Evolutionary conservation across 2,113 vertebrate genomes (phyloP).

Genomic region (Suricata suricatta): DNA sequence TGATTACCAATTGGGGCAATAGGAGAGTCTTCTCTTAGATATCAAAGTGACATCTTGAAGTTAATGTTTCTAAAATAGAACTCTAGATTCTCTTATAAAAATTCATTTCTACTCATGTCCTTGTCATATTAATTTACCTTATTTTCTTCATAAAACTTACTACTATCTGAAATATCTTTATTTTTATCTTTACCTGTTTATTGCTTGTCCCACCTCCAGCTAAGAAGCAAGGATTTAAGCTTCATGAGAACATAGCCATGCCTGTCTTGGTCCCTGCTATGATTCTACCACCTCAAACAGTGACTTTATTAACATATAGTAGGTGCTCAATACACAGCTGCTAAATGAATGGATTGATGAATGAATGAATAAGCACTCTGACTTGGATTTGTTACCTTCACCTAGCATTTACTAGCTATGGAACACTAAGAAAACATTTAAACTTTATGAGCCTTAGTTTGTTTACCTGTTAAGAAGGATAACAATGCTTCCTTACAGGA

Average conservation of each 20-base stretch:
- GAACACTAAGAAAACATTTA: not conserved
- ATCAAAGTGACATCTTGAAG: not conserved
- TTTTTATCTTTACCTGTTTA: not conserved
- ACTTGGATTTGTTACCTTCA: not conserved
- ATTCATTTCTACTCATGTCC: not conserved
- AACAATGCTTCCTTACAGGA: not conserved
- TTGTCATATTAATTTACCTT: not conserved
- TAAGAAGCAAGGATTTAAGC: not conserved
- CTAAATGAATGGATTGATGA: not conserved
- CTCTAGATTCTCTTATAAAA: not conserved
- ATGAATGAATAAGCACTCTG: not conserved
- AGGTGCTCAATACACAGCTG: not conserved
- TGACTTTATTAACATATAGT: not conserved
- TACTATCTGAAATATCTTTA: not conserved
- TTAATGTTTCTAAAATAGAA: not conserved
- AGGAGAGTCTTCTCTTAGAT: not conserved
- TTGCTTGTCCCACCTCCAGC: not conserved
- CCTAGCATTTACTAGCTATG: not conserved
- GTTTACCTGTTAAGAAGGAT: not conserved
- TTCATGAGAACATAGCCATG: not conserved
- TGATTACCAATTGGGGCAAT: not conserved
- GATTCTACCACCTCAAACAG: not conserved
- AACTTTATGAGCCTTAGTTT: not conserved
- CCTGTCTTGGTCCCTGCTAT: not conserved
- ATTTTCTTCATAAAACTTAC: not conserved